phyloP scores from a whole-genome alignment of 2,113 vertebrate genomes.

The Anseranas semipalmata region DNA sequence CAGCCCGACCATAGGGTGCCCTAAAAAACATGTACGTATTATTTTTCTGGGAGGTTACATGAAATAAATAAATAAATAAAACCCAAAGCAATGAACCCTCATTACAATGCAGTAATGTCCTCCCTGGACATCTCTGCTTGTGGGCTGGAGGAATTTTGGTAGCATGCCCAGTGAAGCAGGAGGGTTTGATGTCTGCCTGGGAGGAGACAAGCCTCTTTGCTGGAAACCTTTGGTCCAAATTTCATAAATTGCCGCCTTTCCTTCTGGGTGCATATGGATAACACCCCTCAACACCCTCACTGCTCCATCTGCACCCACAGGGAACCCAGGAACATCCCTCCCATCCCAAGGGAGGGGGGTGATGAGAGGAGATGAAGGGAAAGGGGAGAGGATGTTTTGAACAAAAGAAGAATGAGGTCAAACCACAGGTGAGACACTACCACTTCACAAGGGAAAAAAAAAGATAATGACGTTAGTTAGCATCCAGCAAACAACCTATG shows the following conservation, averaged over 20 bases:
- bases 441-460: slow-evolving; percentile 39
- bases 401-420: slow-evolving; percentile 24
- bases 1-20: background rate
- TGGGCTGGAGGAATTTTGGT: background rate
- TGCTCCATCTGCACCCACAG: background rate
- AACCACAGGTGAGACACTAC: slow-evolving; percentile 39
- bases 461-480: slow-evolving; percentile 54
- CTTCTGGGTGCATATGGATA: background rate
- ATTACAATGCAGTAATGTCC: fast-evolving
- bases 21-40: background rate
- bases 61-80: background rate
- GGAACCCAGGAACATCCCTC: fast-evolving
- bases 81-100: background rate
- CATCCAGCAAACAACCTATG: background rate
- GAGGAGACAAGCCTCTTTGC: background rate
- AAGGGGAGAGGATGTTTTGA: background rate
- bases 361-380: background rate
- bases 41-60: background rate
- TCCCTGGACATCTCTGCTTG: background rate
- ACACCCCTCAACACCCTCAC: background rate
- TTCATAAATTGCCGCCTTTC: background rate
- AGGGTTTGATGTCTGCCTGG: background rate
- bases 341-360: background rate
- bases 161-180: background rate
- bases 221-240: background rate